Percentiles rank a stretch among this genome's conserved stretches.
Evolutionary conservation across 2,797 vertebrate species (phyloP).

Genomic region (Chelon auratus): DNA sequence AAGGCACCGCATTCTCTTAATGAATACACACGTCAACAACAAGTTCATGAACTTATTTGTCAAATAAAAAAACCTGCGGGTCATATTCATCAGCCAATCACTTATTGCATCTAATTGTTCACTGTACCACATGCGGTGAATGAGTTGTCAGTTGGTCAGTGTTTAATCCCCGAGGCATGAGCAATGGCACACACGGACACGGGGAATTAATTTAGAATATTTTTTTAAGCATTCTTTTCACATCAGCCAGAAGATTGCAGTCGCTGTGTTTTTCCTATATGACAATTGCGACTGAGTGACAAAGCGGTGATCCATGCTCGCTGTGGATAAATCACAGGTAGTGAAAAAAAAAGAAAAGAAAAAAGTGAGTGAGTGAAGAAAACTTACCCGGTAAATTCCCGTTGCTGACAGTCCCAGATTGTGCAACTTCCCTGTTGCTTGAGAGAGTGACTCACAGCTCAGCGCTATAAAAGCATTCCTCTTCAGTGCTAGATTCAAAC

Average conservation of each 20-base stretch:
- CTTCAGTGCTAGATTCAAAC: constrained; percentile 61
- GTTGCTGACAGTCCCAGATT: constrained; percentile 44
- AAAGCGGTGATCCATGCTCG: neutral
- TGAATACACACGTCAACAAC: no score
- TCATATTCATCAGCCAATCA: neutral
- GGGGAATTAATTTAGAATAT: neutral
- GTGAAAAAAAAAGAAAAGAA: neutral
- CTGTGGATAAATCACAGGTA: constrained; percentile 20
- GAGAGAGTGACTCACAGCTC: constrained; percentile 62
- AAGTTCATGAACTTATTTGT: neutral
- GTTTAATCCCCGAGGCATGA: neutral
- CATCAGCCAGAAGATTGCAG: neutral
- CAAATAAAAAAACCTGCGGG: neutral
- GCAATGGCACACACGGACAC: neutral
- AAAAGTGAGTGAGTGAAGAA: neutral
- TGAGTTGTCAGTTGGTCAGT: neutral
- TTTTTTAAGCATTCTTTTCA: neutral
- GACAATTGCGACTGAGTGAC: neutral
- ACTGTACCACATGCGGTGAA: constrained; percentile 24
- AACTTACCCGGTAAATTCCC: constrained; percentile 60
- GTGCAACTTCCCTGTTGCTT: constrained; percentile 36
- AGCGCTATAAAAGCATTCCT: constrained; percentile 29
- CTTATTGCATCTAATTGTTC: constrained; percentile 5
- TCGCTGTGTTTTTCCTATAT: constrained; percentile 41
- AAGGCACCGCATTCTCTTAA: neutral